These are phyloP conservation scores for Kryptolebias marmoratus DNA, from an alignment of 2,113 vertebrate genomes.

Conservation along the genomic window DNA sequence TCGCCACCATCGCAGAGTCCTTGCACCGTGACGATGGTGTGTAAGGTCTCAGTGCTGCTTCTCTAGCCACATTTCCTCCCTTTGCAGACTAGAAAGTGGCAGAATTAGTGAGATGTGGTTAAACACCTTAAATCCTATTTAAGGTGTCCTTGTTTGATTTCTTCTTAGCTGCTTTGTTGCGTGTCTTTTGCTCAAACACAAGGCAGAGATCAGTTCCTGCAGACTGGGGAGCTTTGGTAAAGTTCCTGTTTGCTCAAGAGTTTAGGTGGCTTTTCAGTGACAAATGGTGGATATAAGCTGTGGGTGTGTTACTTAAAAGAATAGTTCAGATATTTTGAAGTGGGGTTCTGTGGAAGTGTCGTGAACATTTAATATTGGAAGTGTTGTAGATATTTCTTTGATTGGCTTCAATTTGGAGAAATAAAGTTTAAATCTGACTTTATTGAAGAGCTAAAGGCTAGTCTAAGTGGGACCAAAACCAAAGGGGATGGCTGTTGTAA, in stretches of 20 bases:
- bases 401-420: too few relatives aligned
- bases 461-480: too few relatives aligned
- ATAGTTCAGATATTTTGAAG: neutral
- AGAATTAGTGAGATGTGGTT: slow-evolving; percentile 66
- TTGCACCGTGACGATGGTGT: slow-evolving; percentile 9
- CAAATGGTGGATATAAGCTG: slow-evolving; percentile 33
- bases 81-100: slow-evolving; percentile 35
- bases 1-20: slow-evolving; percentile 2
- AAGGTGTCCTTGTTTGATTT: slow-evolving; percentile 75
- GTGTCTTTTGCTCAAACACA: slow-evolving; percentile 66
- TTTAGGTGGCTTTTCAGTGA: slow-evolving; percentile 75
- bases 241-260: slow-evolving; percentile 79
- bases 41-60: slow-evolving; percentile 26
- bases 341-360: too few relatives aligned
- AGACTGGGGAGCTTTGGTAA: slow-evolving; percentile 61
- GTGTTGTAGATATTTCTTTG: too few relatives aligned
- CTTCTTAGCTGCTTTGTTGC: slow-evolving; percentile 76
- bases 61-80: slow-evolving; percentile 18
- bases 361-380: too few relatives aligned
- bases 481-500: too few relatives aligned
- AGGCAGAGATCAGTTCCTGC: slow-evolving; percentile 54
- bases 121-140: slow-evolving; percentile 69
- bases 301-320: neutral
- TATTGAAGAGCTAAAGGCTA: too few relatives aligned
- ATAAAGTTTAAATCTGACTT: too few relatives aligned